A percentile compares a stretch with the other conserved stretches of the same genome.
phyloP scores from a whole-genome alignment of 1,140 invertebrate genomes.

The Neoseiulus cucumeris region DNA sequence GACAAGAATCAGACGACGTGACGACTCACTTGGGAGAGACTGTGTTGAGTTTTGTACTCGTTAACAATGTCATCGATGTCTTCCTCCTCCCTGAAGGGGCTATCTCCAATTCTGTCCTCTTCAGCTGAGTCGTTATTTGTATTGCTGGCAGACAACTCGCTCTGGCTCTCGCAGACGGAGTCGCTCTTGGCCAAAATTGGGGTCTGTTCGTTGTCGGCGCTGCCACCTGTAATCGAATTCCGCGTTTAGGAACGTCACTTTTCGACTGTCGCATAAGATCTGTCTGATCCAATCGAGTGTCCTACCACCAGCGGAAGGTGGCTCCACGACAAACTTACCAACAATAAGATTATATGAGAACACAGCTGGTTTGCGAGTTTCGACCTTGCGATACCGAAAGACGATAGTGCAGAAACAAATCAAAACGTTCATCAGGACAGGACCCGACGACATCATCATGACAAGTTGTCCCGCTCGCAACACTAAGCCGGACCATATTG shows the following conservation, averaged over 20 bases:
- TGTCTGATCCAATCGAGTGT: too few relatives aligned
- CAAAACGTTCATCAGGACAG: neutral
- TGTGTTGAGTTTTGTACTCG: neutral
- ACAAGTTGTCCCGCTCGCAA: neutral
- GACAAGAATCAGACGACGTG: too few relatives aligned
- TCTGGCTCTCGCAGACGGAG: too few relatives aligned
- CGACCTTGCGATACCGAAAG: neutral
- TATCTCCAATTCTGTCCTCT: neutral
- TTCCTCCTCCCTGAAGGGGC: neutral
- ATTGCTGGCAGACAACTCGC: too few relatives aligned
- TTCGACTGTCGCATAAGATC: too few relatives aligned
- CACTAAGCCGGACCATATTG: neutral
- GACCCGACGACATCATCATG: neutral
- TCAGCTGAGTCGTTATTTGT: neutral
- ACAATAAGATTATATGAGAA: conserved; percentile 8
- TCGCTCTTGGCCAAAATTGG: too few relatives aligned
- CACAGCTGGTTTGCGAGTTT: neutral
- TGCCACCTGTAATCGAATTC: too few relatives aligned
- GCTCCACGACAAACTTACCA: neutral
- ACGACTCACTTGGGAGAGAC: too few relatives aligned
- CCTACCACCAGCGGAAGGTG: too few relatives aligned
- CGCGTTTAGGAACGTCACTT: too few relatives aligned
- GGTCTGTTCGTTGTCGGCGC: too few relatives aligned
- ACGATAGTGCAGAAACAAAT: neutral
- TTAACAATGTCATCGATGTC: conserved; percentile 10